Evolutionary conservation across 2,113 vertebrate species (phyloP), one percentile per base, ranked within the genome.

Genomic region (Chaetorhynchus papuensis): DNA sequence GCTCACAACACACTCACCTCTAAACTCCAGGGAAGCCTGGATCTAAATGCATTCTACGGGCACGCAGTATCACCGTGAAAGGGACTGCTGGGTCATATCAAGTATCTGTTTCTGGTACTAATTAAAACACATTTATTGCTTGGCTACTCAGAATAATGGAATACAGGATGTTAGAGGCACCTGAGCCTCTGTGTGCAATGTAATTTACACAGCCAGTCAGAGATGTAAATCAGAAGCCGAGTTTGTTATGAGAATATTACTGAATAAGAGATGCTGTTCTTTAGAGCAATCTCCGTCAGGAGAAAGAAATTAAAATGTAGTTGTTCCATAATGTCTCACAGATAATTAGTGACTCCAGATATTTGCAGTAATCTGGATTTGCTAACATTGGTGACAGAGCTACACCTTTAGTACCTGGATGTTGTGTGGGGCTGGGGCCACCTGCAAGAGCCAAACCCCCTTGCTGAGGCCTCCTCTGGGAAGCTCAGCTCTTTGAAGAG

Each of bases 281-380:
- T 72, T 44, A 68, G 65, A 63, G 56, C 13, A 42, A 53, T 63
- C 42, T 64, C 60, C 65, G 30, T 6, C 57, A 28, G 15, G 44
- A 42, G 41, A 54, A 64, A 50, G 33, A 75, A 52, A 65, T 28
- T 17, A 61, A 80, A 74, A 65, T 7, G 4, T 13, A 41, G 27
- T 27, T 89, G 30, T 65, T 85, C 41, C 27, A n/a, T 50, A 65
- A 61, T 6, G 9, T 18, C 41, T 56, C 39, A n/a, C 14, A 45
- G 35, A 50, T 50, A 86, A 70, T 35, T 42, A 27, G 24, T 21
- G 23, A 19, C n/a, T 93, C 53, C 17, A 65, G 45, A 23, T 88
- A 33, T 85, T 87, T 95, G 44, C 86, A 99, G 98, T 15, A 82
- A 98, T 93, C 97, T 99, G 92, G 86, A 95, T 42, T 90, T 98